Evolutionary conservation across 2,888 invertebrate genomes (phyloP).

Genomic region (Agrotis clavis): DNA sequence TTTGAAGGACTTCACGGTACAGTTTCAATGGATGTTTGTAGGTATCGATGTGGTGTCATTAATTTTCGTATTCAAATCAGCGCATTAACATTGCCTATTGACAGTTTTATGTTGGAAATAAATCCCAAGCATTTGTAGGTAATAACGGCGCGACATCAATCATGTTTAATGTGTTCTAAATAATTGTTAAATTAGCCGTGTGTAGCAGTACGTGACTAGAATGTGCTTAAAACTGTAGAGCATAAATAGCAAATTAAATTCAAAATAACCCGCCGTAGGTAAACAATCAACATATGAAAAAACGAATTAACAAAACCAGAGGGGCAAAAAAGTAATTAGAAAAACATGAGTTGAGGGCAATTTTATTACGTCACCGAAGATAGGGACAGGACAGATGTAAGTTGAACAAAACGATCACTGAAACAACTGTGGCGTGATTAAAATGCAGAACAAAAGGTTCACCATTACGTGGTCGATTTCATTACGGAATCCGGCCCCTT

Average conservation of each 20-base stretch:
- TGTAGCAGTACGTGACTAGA: neutral
- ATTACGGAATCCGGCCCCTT: constrained; percentile 59
- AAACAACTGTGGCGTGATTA: constrained; percentile 62
- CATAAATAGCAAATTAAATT: neutral
- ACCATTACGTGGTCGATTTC: constrained; percentile 67
- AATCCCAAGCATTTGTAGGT: constrained; percentile 31
- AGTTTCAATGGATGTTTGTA: constrained; percentile 57
- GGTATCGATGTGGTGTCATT: constrained; percentile 36
- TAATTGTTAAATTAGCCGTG: constrained; percentile 21
- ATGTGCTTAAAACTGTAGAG: neutral
- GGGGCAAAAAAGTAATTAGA: constrained; percentile 50
- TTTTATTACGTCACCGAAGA: constrained; percentile 59
- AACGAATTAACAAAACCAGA: constrained; percentile 18
- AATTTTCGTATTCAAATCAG: constrained; percentile 13
- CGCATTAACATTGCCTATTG: constrained; percentile 8
- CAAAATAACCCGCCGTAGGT: constrained; percentile 3
- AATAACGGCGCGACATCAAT: constrained; percentile 35
- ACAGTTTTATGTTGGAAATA: constrained; percentile 35
- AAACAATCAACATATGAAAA: constrained; percentile 23
- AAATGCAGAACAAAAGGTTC: constrained; percentile 69
- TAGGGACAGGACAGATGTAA: constrained; percentile 51
- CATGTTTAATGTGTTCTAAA: constrained; percentile 28
- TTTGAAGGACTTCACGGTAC: constrained; percentile 70
- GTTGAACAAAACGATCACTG: constrained; percentile 45
- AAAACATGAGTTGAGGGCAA: constrained; percentile 40